phyloP scores from a whole-genome alignment of 53 echinoderm and acorn worm genomes.

The Holothuria scabra region DNA sequence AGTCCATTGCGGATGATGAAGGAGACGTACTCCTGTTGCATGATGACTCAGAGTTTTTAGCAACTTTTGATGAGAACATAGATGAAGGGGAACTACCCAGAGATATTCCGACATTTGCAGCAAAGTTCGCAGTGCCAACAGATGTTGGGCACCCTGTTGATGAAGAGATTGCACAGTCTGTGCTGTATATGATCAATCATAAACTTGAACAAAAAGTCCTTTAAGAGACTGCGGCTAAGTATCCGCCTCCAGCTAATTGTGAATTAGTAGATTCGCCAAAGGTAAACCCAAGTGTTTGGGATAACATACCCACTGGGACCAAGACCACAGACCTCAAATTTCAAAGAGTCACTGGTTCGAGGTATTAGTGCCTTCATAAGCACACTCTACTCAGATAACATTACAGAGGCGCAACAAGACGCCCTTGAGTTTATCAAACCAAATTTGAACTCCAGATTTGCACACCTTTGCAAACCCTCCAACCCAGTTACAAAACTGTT shows the following conservation, averaged over 20 bases:
- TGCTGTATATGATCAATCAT: too few species aligned
- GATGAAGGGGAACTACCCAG: background rate
- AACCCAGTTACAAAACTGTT: constrained; percentile 26
- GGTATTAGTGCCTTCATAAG: constrained; percentile 45
- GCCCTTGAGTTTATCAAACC: constrained; percentile 58
- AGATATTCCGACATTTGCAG: constrained; percentile 28
- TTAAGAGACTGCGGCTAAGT: too few species aligned
- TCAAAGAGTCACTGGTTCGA: constrained; percentile 19
- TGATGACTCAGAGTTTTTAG: constrained; percentile 1
- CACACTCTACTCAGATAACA: constrained; percentile 3
- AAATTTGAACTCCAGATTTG: constrained; percentile 22
- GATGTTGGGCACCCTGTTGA: constrained; percentile 26
- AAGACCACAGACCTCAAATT: constrained; percentile 25
- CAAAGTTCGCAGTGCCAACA: constrained; percentile 38
- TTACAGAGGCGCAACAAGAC: constrained; percentile 41
- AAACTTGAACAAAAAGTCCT: too few species aligned
- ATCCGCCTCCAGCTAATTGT: constrained; percentile 32
- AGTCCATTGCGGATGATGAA: too few species aligned
- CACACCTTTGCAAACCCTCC: constrained; percentile 46
- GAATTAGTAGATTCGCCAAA: constrained; percentile 15
- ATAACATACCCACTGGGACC: constrained; percentile 12
- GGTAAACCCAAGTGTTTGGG: constrained; percentile 31
- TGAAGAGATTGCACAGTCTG: too few species aligned
- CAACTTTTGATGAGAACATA: background rate
- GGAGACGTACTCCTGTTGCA: too few species aligned